Conservation (phyloP, 1,140 invertebrate genomes). For the Delia radicum region DNA sequence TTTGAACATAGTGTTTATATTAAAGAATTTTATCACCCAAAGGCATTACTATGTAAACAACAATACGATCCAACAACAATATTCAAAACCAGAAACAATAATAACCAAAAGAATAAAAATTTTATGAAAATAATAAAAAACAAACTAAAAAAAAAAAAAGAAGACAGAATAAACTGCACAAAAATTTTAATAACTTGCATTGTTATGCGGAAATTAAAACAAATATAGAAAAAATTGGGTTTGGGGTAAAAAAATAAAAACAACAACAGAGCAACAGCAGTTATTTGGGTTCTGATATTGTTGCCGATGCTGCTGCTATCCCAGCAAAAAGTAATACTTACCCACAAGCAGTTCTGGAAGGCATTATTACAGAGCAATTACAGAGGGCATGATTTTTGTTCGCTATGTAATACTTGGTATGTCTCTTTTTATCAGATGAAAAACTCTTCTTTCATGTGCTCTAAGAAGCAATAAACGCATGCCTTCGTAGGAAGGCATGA, state of each 20-base stretch:
- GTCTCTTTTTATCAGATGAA: no score
- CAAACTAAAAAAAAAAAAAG: neutral
- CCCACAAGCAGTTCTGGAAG: no score
- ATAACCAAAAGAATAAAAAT: constrained; percentile 10
- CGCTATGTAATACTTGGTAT: no score
- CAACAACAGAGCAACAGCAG: neutral
- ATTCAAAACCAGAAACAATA: neutral
- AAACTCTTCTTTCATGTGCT: no score
- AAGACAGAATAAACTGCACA: constrained; percentile 6
- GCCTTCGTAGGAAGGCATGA: no score
- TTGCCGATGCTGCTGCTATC: neutral
- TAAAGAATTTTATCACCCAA: constrained; percentile 6
- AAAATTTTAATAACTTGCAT: constrained; percentile 24
- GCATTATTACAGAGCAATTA: no score
- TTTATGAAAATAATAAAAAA: neutral
- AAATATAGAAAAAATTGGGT: neutral
- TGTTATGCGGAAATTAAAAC: constrained; percentile 23
- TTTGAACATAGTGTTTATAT: no score
- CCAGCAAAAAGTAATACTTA: no score
- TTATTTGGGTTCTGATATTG: neutral
- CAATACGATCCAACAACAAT: constrained; percentile 3
- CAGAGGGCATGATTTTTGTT: no score
- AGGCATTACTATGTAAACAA: constrained; percentile 2
- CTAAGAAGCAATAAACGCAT: no score
- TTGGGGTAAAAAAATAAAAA: neutral